Conservation (phyloP, 2,113 vertebrate genomes). For the Columba janthina region DNA sequence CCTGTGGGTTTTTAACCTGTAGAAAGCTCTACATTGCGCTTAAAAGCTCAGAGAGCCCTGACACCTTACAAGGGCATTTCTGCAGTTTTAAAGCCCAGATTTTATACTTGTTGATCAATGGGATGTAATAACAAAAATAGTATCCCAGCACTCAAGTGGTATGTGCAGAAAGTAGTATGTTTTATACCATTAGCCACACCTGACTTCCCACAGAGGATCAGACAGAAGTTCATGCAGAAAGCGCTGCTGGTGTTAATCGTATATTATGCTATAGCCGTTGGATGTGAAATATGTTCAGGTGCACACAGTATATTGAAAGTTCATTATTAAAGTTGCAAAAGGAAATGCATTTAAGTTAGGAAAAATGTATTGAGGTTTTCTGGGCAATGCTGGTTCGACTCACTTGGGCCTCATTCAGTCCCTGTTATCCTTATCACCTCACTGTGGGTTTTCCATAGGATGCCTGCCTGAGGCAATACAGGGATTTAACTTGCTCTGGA, state of each 20-base stretch:
- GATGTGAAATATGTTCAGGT: background rate
- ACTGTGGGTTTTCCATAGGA: background rate
- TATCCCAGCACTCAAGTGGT: background rate
- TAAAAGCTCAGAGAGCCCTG: background rate
- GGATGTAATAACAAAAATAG: background rate
- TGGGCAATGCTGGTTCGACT: background rate
- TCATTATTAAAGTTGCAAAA: background rate
- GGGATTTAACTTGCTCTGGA: background rate
- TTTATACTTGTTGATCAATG: background rate
- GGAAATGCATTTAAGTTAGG: background rate
- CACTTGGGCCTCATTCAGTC: background rate
- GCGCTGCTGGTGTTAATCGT: background rate
- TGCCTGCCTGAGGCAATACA: background rate
- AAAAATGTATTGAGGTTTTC: background rate
- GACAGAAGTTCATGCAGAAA: background rate
- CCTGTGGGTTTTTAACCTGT: background rate
- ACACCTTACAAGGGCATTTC: background rate
- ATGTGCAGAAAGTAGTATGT: background rate
- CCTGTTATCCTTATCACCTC: background rate
- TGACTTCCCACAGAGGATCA: background rate
- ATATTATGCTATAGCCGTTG: background rate
- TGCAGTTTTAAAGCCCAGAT: background rate
- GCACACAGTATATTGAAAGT: background rate
- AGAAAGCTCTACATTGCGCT: background rate
- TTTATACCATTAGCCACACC: background rate